Conservation (phyloP, 2,113 vertebrate species). For the Thermophis baileyi region DNA sequence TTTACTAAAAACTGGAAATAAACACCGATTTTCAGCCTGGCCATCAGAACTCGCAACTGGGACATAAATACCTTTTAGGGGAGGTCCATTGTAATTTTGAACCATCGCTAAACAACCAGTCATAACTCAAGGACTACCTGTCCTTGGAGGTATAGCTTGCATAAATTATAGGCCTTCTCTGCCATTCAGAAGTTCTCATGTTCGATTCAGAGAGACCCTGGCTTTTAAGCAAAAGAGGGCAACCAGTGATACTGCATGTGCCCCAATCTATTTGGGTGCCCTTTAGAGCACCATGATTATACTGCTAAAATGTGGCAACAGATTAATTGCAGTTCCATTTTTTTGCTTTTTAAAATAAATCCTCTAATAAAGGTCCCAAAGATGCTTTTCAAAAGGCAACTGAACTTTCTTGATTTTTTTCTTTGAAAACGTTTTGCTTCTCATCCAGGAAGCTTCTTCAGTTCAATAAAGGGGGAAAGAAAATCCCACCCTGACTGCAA, state of each 20-base stretch:
- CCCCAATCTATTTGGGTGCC: background rate
- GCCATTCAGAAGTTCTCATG: background rate
- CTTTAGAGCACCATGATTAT: background rate
- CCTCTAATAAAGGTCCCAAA: background rate
- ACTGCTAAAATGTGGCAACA: background rate
- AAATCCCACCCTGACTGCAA: background rate
- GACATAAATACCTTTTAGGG: background rate
- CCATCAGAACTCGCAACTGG: background rate
- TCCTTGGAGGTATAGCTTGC: background rate
- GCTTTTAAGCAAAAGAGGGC: background rate
- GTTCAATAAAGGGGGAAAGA: background rate
- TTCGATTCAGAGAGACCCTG: background rate
- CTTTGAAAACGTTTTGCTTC: background rate
- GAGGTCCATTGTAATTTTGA: background rate
- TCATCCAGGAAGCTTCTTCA: background rate
- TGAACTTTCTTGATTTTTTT: no score
- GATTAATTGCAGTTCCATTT: background rate
- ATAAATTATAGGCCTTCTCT: background rate
- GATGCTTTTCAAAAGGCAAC: no score
- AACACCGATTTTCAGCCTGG: background rate
- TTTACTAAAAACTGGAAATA: background rate
- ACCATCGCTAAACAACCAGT: background rate
- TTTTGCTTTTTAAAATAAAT: background rate
- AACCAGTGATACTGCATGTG: background rate
- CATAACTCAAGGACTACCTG: background rate